Evolutionary conservation across 2,113 vertebrate genomes (phyloP), one percentile per base, ranked within the genome.

Genomic region (Leucosticte australis): DNA sequence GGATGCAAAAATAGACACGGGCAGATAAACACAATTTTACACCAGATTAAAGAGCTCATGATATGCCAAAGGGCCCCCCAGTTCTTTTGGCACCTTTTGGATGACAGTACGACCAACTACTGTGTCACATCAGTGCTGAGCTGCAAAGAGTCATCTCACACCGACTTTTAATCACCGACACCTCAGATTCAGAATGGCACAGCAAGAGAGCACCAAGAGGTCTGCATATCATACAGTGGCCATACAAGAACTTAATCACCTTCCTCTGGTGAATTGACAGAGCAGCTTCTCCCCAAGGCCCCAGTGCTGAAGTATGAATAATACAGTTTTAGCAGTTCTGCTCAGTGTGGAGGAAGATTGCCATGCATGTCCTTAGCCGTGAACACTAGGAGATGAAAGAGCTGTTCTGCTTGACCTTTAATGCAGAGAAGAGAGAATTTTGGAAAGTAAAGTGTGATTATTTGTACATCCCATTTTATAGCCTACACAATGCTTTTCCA

Each of bases 201-300:
- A 87, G 44, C 59, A 84, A 69, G 46, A 62, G 82, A 94, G 52
- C 31, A 80, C 63, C 33, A 39, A 80, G 90, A 90, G 39, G 33
- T 83, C 79, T 94, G 68, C 24, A 13, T 55, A 55, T 37, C 52
- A 22, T 67, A 50, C 82, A 67, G 39, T 67, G 71, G 35, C 82
- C 67, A 11, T 78, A 55, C 69, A 89, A 86, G 69, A 63, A 57
- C 55, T 88, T 92, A 97, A 95, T 97, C 88, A 94, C 96, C 92
- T 97, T 92, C 91, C 94, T 94, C 90, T 90, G 93, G 93, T 95
- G 83, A 94, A 94, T 97, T 97, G 97, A 95, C 39, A 24, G 87
- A 70, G 91, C 83, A 96, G 94, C 89, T 94, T 94, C 74, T 91
- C 81, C 64, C 15, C 80, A 87, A 95, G 87, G 83, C 89, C 78